Evolutionary conservation across 2,888 invertebrate species (phyloP), one percentile per base, ranked within the genome.

Genomic region (Hypena proboscidalis): DNA sequence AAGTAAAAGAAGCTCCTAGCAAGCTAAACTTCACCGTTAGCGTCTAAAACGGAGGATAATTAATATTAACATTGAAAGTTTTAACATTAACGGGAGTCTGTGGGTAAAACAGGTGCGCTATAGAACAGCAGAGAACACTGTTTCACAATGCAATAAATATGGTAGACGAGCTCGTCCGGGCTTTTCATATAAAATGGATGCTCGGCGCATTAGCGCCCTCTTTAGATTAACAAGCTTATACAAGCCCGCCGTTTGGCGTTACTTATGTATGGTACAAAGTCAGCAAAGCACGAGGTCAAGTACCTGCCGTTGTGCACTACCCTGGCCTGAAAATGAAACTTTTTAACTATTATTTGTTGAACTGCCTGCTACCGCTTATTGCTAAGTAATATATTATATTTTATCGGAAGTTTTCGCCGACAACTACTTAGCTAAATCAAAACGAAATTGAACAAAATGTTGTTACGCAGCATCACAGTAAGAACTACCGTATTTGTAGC

Each of bases 151-250:
- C 69, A 72, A 71, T 81, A 79, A 77, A 81, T 80, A 80, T 64
- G 72, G 53, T 58, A 71, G 59, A 63, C 57, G 60, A 51, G 61
- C 64, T 60, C 62, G 63, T 66, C 68, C 56, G 58, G 58, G 65
- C 58, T 57, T 71, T 70, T 70, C 74, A 78, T 82, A 68, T 68
- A 82, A 78, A 70, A 79, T 78, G 72, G 58, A 81, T 75, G 65
- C 58, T 59, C 61, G 57, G 70, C 70, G 78, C 78, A 80, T 80
- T 79, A 81, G 77, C 70, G 65, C 67, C 73, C 78, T 76, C 79
- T 76, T 68, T 72, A 80, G 80, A 85, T 84, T 83, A 86, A 74
- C 76, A 66, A 56, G 62, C 65, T 68, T 69, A 74, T 72, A 74
- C 69, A 72, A 46, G 71, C 74, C 72, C 73, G 67, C 69, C 62